phyloP scores from a whole-genome alignment of 1,140 invertebrate genomes.

The Tyrophagus putrescentiae region DNA sequence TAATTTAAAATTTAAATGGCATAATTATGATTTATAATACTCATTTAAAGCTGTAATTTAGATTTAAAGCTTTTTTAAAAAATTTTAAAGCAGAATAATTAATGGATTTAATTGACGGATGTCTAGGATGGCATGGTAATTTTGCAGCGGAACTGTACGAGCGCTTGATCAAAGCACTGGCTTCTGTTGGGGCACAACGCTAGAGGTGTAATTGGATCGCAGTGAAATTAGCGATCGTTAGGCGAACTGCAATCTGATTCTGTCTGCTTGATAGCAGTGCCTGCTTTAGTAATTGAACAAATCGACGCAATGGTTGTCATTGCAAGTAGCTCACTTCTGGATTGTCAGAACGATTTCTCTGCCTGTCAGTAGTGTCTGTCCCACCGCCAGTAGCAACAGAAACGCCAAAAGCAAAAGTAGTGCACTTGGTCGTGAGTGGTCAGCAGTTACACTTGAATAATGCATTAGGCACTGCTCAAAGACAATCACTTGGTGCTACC shows the following conservation, averaged over 20 bases:
- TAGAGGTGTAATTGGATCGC: slow-evolving; percentile 7
- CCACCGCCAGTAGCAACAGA: too few relatives aligned
- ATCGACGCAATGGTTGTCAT: too few relatives aligned
- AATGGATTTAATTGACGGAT: slow-evolving; percentile 9
- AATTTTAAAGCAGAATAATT: slow-evolving; percentile 5
- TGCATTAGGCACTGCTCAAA: neutral
- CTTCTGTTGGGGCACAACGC: neutral
- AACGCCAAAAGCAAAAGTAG: too few relatives aligned
- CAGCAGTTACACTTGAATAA: neutral
- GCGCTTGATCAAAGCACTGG: neutral
- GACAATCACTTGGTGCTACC: neutral
- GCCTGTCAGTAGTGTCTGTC: too few relatives aligned
- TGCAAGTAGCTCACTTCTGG: too few relatives aligned
- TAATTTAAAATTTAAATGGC: slow-evolving; percentile 5
- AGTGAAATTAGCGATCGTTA: neutral
- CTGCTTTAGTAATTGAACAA: too few relatives aligned
- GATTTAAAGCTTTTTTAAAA: neutral
- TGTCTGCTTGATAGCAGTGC: too few relatives aligned
- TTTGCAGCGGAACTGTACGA: neutral
- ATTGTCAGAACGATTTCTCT: too few relatives aligned
- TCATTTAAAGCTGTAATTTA: neutral
- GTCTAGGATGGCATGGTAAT: neutral
- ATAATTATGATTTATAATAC: slow-evolving; percentile 13
- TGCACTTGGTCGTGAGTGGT: neutral
- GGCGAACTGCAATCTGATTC: too few relatives aligned